Base-by-base conservation (phyloP, 2,113 vertebrate species). In the Urocitellus parryii region DNA sequence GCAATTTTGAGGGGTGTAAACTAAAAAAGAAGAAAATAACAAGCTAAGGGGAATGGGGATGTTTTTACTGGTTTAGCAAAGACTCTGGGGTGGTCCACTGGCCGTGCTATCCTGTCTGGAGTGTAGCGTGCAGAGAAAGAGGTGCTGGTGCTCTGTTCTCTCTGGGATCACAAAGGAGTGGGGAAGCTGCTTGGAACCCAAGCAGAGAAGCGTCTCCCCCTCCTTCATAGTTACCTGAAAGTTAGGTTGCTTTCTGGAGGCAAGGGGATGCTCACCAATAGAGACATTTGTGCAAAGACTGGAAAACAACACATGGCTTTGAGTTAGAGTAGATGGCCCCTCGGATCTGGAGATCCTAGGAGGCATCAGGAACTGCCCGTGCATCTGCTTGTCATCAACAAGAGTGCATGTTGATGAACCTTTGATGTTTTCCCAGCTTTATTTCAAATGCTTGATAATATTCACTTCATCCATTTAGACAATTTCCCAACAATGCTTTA, bases 31-130 rank as follows among this genome's bases (percentile, higher is more conserved):
- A 56, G 37, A n/a, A n/a, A 39, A 72, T 9, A 37, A 37, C 70
- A 2, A 2, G 0, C 1, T 20, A 34, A 32, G 7, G 37, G 42
- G 27, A 4, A 18, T 17, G 2, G 39, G 14, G 3, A 1, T 9
- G 8, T n/a, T 32, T 24, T 2, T 5, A 5, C 8, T 24, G 34
- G 37, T 12, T 48, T 24, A 16, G 84, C 18, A 25, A 42, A 72
- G 74, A 14, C 34, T 29, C 14, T 3, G 16, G 9, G 45, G 22
- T 84, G 16, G 11, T 0, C 0, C 0, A 13, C 6, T 4, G 0
- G 27, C 63, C 1, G 7, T 20, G 17, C 3, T 48, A 29, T 24
- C 0, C 4, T 2, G 3, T 0, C 72, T 29, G 67, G 25, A 18
- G 29, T 0, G 1, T 4, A 10, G n/a, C 0, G 4, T 16, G 0